Evolutionary conservation across 2,888 invertebrate species (phyloP).

Genomic region (Escarpia spicata): DNA sequence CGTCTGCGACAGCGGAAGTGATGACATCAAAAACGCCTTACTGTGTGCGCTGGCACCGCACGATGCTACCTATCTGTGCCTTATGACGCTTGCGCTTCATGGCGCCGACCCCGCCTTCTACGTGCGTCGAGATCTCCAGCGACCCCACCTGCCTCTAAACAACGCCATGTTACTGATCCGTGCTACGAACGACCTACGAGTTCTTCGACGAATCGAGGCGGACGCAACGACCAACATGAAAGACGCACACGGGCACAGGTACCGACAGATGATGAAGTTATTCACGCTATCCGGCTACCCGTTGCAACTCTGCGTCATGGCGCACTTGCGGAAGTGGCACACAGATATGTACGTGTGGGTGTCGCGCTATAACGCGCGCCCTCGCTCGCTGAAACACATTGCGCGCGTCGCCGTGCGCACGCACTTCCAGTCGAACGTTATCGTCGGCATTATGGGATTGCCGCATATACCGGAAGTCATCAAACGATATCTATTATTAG

Average conservation of each 20-base stretch:
- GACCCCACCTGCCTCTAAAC: constrained; percentile 27
- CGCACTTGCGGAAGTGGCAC: constrained; percentile 24
- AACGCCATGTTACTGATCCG: constrained; percentile 30
- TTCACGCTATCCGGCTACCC: constrained; percentile 27
- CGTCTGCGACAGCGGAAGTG: constrained; percentile 25
- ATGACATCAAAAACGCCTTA: constrained; percentile 23
- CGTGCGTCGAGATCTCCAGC: constrained; percentile 19
- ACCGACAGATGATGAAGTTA: constrained; percentile 22
- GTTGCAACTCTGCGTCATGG: constrained; percentile 27
- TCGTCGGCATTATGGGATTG: constrained; percentile 18
- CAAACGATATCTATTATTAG: constrained; percentile 25
- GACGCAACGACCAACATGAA: constrained; percentile 28
- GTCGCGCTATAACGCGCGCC: constrained; percentile 19
- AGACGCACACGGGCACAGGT: constrained; percentile 21
- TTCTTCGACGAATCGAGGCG: constrained; percentile 28
- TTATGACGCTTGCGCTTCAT: constrained; percentile 19
- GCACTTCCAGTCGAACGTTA: constrained; percentile 30
- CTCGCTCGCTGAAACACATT: constrained; percentile 27
- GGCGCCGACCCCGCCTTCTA: constrained; percentile 27
- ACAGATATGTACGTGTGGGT: constrained; percentile 26
- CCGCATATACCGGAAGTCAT: constrained; percentile 25
- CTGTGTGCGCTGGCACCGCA: constrained; percentile 27
- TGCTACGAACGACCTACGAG: constrained; percentile 19
- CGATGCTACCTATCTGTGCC: constrained; percentile 18
- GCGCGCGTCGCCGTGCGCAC: constrained; percentile 26